Base-by-base conservation (phyloP, 2,797 vertebrate species). In the Thripadectes ignobilis region DNA sequence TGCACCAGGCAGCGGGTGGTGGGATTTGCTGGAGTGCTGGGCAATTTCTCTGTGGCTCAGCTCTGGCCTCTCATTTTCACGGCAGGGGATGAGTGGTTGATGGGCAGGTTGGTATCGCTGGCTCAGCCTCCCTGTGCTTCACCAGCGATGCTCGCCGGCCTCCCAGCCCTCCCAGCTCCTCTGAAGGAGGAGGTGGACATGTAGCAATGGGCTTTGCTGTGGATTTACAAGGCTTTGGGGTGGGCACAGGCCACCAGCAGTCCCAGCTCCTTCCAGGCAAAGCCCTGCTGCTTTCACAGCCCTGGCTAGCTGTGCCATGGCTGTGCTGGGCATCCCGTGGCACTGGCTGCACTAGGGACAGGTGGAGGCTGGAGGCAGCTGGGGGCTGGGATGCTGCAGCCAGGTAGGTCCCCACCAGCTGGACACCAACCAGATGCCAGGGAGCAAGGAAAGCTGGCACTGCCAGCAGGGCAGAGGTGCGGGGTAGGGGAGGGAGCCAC, bases 131-230 rank as follows among this genome's bases (percentile, higher is more conserved):
- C 12, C 63, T 9, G 34, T 0, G 1, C 79, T 19, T 38, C 2
- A 0, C n/a, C 7, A 0, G 21, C 0, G 0, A 45, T 38, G 18
- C 43, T 72, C 0, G 0, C 32, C 14, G 2, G 16, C 27, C 51
- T 76, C 59, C 18, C 55, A 36, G 65, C 67, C 55, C 5, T 1
- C 69, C 72, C 49, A 14, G 51, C 24, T 19, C 9, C 6, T 15
- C 55, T 2, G 0, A 55, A 16, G 39, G 29, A 36, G 49, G 61
- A 46, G 10, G 9, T 9, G n/a, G 36, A 27, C 1, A 0, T 3
- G 9, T 19, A 62, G 24, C 34, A 34, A 73, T 54, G 43, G 22
- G 48, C 13, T 73, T 83, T 26, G 19, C 15, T 26, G 1, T 6
- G 52, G 34, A 14, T 67, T 67, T 41, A 10, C 29, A 75, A 34